Percentiles rank a stretch among this genome's conserved stretches.
Evolutionary conservation across 1,140 invertebrate species (phyloP).

Genomic region (Papilio polytes): DNA sequence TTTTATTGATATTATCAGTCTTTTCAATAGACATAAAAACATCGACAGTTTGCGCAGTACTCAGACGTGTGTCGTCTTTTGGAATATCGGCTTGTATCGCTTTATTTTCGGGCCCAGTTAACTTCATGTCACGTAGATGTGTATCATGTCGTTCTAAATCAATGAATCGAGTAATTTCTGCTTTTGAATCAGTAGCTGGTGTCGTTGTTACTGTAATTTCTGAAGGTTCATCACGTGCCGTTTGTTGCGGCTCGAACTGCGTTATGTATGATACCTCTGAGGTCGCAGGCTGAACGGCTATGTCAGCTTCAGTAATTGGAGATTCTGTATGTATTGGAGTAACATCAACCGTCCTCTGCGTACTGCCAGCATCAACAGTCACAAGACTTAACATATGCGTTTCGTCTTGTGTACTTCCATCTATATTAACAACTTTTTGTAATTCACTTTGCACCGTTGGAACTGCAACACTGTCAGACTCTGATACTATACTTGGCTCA

Average conservation of each 20-base stretch:
- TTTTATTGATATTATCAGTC: slow-evolving; percentile 50
- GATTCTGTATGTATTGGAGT: slow-evolving; percentile 53
- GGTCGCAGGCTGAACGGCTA: slow-evolving; percentile 40
- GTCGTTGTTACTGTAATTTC: background rate
- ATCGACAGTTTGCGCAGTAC: slow-evolving; percentile 60
- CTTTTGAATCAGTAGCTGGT: slow-evolving; percentile 42
- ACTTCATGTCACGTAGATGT: slow-evolving; percentile 45
- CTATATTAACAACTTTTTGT: background rate
- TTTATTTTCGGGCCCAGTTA: slow-evolving; percentile 38
- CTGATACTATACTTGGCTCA: background rate
- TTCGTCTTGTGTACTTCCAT: background rate
- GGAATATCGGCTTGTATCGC: slow-evolving; percentile 41
- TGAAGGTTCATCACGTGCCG: slow-evolving; percentile 6
- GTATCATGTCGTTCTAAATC: slow-evolving; percentile 63
- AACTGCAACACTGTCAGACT: background rate
- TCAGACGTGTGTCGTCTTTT: slow-evolving; percentile 29
- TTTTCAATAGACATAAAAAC: slow-evolving; percentile 68
- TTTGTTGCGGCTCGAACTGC: slow-evolving; percentile 53
- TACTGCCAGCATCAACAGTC: slow-evolving; percentile 41
- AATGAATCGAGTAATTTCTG: slow-evolving; percentile 58
- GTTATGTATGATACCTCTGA: slow-evolving; percentile 59
- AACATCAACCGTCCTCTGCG: slow-evolving; percentile 52
- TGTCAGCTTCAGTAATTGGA: slow-evolving; percentile 50
- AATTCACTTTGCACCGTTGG: background rate
- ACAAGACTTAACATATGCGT: slow-evolving; percentile 34